phyloP scores from a whole-genome alignment of 2,888 invertebrate genomes.

The Dasypolia templi region DNA sequence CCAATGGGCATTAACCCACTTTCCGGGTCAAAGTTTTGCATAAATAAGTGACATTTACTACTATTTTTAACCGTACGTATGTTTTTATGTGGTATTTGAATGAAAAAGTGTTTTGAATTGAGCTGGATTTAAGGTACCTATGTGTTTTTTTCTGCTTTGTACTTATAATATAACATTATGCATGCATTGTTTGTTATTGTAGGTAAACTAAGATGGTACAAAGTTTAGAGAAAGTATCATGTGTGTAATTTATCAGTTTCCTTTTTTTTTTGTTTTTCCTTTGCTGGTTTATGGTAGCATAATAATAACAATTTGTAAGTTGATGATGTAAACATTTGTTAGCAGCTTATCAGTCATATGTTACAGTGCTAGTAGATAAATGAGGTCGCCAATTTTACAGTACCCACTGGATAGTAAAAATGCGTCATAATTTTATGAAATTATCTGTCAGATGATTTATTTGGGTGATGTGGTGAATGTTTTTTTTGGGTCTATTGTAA shows the following conservation, averaged over 20 bases:
- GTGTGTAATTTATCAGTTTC: not conserved
- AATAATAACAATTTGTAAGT: conserved; percentile 22
- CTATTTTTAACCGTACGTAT: conserved; percentile 17
- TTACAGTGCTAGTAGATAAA: not conserved
- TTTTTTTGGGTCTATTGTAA: too few species aligned
- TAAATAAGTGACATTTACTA: conserved; percentile 11
- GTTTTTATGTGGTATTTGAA: conserved; percentile 11
- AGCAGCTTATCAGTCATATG: conserved; percentile 20
- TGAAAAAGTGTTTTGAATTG: conserved; percentile 30
- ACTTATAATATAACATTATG: conserved; percentile 30
- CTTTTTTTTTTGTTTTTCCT: not conserved
- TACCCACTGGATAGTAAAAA: not conserved
- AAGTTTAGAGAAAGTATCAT: conserved; percentile 52
- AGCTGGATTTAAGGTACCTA: conserved; percentile 32
- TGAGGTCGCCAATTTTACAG: not conserved
- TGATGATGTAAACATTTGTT: conserved; percentile 18
- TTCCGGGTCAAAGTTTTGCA: conserved; percentile 31
- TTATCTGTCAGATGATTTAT: not conserved
- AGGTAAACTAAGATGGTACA: conserved; percentile 17
- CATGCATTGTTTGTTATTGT: conserved; percentile 50
- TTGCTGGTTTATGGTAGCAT: not conserved
- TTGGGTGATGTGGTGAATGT: not conserved
- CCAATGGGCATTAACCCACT: conserved; percentile 31
- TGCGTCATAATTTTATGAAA: not conserved
- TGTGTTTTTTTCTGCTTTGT: not conserved